Base-by-base conservation (phyloP, 2,797 vertebrate genomes). In the Chromis chromis region DNA sequence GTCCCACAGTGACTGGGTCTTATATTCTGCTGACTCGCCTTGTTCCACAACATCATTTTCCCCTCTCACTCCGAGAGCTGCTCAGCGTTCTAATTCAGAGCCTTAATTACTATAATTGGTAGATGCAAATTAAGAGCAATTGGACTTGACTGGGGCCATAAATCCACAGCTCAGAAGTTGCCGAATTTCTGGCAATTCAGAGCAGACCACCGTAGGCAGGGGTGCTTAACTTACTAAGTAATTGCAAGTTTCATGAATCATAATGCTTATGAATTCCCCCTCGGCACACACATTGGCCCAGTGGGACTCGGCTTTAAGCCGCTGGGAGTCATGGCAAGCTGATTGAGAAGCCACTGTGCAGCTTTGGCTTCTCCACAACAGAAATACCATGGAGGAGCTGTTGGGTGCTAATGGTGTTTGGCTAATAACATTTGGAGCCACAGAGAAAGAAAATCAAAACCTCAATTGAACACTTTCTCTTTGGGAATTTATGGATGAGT, bases 91-190 rank as follows among this genome's bases (percentile, higher is more conserved):
- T 90, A 86, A 90, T 93, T 91, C 85, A 48, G 53, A 84, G 78
- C 88, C 86, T 91, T 94, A 94, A 95, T 94, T 94, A 91, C 90
- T 83, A 73, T 94, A 92, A 94, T 94, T 94, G 92, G 88, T 86
- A 88, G 91, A 94, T 94, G 91, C 92, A 93, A 94, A 95, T 94
- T 91, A 93, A 91, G 88, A 87, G 87, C 90, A 94, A 94, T 95
- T 94, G 92, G 85, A 93, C 83, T 88, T 93, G 95, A 94, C 94
- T 93, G 74, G 84, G 84, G 88, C 88, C 89, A 92, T 95, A 95
- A 95, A 95, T 94, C 92, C 88, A 81, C 86, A 74, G 86, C 82
- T 93, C 90, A 92, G 89, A 92, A 90, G 88, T 90, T 81, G 72
- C 86, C 67, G 86, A 87, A 87, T 85, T 79, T 85, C 86, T 92